These are phyloP conservation scores for Oscheius sp. DNA, from an alignment of 2,888 invertebrate species.

Conservation along the genomic window DNA sequence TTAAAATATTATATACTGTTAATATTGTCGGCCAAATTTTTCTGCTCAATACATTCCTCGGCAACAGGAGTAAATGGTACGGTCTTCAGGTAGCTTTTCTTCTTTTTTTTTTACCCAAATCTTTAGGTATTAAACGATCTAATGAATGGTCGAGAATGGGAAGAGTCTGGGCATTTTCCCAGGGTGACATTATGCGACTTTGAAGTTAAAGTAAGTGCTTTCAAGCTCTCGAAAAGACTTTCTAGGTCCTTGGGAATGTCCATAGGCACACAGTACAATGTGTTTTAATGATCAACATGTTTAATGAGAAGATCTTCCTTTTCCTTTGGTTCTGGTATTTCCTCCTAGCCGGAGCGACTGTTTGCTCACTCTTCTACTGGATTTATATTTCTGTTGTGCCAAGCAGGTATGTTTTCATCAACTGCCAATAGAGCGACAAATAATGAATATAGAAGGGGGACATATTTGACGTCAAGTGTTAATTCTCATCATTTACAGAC, in stretches of 20 bases:
- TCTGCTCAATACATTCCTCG: slow-evolving; percentile 69
- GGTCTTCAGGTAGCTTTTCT: slow-evolving; percentile 62
- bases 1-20: slow-evolving; percentile 69
- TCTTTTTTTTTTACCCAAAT: neutral
- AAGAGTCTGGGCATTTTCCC: slow-evolving; percentile 68
- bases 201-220: slow-evolving; percentile 70
- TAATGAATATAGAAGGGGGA: too few relatives aligned
- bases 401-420: slow-evolving; percentile 56
- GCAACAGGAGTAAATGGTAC: slow-evolving; percentile 68
- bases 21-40: slow-evolving; percentile 70
- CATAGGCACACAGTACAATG: slow-evolving; percentile 70
- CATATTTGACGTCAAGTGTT: neutral
- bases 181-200: slow-evolving; percentile 70
- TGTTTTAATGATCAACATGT: slow-evolving; percentile 71
- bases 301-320: slow-evolving; percentile 70
- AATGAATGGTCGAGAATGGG: slow-evolving; percentile 70
- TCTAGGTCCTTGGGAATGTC: slow-evolving; percentile 68
- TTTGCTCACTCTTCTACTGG: slow-evolving; percentile 70
- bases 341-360: slow-evolving; percentile 67
- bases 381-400: slow-evolving; percentile 69
- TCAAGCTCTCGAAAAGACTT: too few relatives aligned
- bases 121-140: slow-evolving; percentile 67
- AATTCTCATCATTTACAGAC: slow-evolving; percentile 55
- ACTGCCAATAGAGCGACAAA: neutral
- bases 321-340: slow-evolving; percentile 70